phyloP scores from a whole-genome alignment of 1,140 invertebrate species.

The Caenorhabditis latens region DNA sequence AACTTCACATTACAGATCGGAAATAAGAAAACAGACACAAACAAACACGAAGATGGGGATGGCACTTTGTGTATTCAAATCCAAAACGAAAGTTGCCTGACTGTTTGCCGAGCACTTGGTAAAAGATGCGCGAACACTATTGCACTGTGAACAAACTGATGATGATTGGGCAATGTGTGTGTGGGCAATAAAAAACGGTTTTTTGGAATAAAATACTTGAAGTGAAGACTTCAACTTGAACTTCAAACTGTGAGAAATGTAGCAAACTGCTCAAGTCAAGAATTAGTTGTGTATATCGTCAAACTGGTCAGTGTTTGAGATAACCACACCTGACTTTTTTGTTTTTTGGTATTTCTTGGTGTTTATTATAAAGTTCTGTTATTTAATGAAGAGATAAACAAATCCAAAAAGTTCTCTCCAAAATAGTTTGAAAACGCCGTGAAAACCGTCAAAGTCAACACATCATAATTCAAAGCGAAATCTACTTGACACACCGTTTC shows the following conservation, averaged over 20 bases:
- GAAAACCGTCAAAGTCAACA: background rate
- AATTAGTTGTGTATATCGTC: too few relatives aligned
- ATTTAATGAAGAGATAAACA: too few relatives aligned
- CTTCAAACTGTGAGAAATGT: too few relatives aligned
- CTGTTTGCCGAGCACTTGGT: conserved; percentile 50
- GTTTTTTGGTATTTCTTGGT: too few relatives aligned
- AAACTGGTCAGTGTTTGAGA: too few relatives aligned
- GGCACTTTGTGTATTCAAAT: conserved; percentile 46
- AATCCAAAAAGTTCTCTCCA: background rate
- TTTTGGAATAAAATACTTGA: background rate
- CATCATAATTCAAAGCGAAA: background rate
- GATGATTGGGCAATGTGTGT: conserved; percentile 23
- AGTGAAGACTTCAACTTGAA: too few relatives aligned
- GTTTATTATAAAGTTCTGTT: too few relatives aligned
- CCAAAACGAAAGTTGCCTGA: conserved; percentile 20
- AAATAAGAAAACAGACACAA: conserved; percentile 39
- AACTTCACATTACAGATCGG: background rate
- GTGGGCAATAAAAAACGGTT: conserved; percentile 6
- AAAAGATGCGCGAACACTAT: conserved; percentile 54
- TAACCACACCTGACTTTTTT: too few relatives aligned
- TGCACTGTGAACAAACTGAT: conserved; percentile 38
- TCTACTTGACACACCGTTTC: conserved; percentile 32
- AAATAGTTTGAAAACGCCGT: background rate
- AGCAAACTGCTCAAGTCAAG: too few relatives aligned
- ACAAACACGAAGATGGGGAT: background rate